phyloP scores from a whole-genome alignment of 2,888 invertebrate species.

The Drosophila prostipennis region DNA sequence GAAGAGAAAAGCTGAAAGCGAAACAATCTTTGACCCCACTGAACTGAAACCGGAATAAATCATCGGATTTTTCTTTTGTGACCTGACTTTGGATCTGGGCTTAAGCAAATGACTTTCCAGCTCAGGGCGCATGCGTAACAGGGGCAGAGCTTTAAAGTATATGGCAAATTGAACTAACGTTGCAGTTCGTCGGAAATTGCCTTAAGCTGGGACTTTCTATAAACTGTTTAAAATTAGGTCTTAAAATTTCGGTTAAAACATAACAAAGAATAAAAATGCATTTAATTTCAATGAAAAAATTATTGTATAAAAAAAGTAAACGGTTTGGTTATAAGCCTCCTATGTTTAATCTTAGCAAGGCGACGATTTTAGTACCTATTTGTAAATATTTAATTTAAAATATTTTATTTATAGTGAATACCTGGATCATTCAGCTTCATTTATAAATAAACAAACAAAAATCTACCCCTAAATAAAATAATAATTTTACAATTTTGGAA shows the following conservation, averaged over 20 bases:
- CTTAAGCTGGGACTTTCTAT: not conserved
- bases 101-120: slow-evolving; percentile 33
- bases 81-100: slow-evolving; percentile 8
- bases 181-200: slow-evolving; percentile 1
- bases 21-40: slow-evolving; percentile 38
- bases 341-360: no score
- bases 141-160: slow-evolving; percentile 7
- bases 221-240: not conserved
- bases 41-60: slow-evolving; percentile 53
- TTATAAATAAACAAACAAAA: no score
- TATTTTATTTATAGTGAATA: no score
- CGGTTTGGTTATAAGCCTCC: no score
- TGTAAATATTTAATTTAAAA: no score
- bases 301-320: no score
- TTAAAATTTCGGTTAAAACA: not conserved
- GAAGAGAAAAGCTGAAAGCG: slow-evolving; percentile 41
- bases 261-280: no score
- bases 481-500: no score
- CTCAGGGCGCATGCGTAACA: slow-evolving; percentile 43
- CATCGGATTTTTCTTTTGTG: slow-evolving; percentile 57
- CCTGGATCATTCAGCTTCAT: no score
- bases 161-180: slow-evolving; percentile 17
- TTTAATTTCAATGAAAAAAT: no score
- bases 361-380: no score
- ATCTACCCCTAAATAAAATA: no score